Evolutionary conservation across 64 coral and sea anemone genomes (phyloP), one percentile per base, ranked within the genome.

Genomic region (Porites lutea): DNA sequence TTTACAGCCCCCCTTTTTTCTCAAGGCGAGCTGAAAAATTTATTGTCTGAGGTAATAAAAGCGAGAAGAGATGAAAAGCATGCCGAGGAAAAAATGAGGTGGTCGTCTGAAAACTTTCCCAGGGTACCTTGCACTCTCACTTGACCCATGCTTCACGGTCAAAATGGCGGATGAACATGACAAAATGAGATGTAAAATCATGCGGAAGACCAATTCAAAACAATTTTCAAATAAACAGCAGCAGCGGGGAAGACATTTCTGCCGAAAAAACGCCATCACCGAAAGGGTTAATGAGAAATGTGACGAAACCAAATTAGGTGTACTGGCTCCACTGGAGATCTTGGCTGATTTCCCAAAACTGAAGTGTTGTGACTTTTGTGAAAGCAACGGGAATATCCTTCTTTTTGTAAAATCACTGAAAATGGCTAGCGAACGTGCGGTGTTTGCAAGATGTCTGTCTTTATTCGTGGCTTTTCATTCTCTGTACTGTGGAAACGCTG

Each of bases 161-260:
- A 83, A 83, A n/a, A 68, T 83, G 81, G 62, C 81, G 81, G 79
- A 50, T n/a, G n/a, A n/a, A n/a, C n/a, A 68, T 57, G 54, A 57
- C 5, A 55, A 68, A 84, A 84, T 84, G 46, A 84, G 46, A 84
- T 84, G 81, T 37, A 84, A 84, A 84, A 69, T 67, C 81, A 84
- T 84, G 64, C 81, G 53, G 57, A 60, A 46, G 61, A 82, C 79
- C 79, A 21, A 46, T 63, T n/a, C 47, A 45, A 84, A 20, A 9
- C 51, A 44, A 60, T 67, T 52, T 57, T 4, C 59, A 50, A 68
- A 14, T 48, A 22, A 46, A 52, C 4, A 8, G 21, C 61, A 61
- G 49, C 61, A 67, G 62, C 69, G 62, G 81, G 81, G 48, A 70
- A 69, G 62, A 84, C 61, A 67, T 68, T 54, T 8, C 48, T 48